phyloP scores from a whole-genome alignment of 1,140 invertebrate species.

The Tetramorium simillimum region DNA sequence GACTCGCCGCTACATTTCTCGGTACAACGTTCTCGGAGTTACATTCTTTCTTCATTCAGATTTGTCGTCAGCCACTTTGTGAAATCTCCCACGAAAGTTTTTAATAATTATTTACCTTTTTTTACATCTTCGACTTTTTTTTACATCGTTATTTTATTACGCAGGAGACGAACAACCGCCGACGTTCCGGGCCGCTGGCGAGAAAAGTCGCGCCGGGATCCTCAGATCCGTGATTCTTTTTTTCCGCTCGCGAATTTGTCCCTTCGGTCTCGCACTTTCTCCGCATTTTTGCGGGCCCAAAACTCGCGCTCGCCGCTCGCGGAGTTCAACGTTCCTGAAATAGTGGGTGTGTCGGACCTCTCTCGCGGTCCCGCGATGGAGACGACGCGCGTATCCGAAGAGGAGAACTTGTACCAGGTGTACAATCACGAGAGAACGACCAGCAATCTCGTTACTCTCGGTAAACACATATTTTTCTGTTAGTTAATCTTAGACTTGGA shows the following conservation, averaged over 20 bases:
- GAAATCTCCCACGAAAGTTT: not conserved
- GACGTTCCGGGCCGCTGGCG: not conserved
- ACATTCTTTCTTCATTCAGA: not conserved
- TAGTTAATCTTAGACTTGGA: not conserved
- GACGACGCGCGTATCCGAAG: conserved; percentile 32
- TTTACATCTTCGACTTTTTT: not conserved
- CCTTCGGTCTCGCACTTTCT: conserved; percentile 14
- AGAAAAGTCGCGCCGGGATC: not conserved
- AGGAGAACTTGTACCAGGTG: conserved; percentile 62
- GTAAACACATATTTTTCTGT: conserved; percentile 52
- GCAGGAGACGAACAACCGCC: not conserved
- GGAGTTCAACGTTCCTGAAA: conserved; percentile 68
- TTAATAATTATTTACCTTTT: not conserved
- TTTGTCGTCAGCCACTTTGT: not conserved
- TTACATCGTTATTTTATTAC: not conserved
- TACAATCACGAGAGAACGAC: conserved; percentile 58
- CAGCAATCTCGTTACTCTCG: conserved; percentile 64
- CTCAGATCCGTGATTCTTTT: not conserved
- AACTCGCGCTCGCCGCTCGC: conserved; percentile 18
- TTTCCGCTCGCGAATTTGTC: not conserved
- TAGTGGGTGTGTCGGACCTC: conserved; percentile 67
- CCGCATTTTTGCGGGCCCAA: conserved; percentile 40
- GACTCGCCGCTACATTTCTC: not conserved
- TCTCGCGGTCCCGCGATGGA: conserved; percentile 58
- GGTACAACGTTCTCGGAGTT: not conserved